Evolutionary conservation across 1,140 invertebrate genomes (phyloP).

Genomic region (Chironomus striatipennis): DNA sequence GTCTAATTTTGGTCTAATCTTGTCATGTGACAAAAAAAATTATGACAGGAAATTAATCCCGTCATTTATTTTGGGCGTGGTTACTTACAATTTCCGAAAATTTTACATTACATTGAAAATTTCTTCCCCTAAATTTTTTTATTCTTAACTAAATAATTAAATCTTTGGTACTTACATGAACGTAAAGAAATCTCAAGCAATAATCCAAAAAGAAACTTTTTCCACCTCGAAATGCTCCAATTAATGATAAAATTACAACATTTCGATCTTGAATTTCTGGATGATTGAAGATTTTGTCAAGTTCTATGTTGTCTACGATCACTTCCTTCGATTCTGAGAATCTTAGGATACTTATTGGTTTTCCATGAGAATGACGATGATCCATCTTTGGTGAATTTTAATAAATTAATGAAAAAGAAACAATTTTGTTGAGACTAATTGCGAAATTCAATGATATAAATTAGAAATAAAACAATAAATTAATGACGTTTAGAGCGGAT

Average conservation of each 20-base stretch:
- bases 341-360: not conserved
- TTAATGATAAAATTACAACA: slow-evolving; percentile 85
- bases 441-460: too few relatives aligned
- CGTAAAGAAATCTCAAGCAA: slow-evolving; percentile 71
- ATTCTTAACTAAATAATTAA: not conserved
- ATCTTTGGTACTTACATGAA: not conserved
- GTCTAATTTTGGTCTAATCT: slow-evolving; percentile 53
- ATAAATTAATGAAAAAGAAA: too few relatives aligned
- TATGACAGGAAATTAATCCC: too few relatives aligned
- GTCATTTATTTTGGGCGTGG: too few relatives aligned
- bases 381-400: too few relatives aligned
- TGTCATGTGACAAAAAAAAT: slow-evolving; percentile 27
- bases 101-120: too few relatives aligned
- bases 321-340: not conserved
- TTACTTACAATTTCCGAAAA: too few relatives aligned
- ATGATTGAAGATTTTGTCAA: not conserved
- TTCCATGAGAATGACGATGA: not conserved
- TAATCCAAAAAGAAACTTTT: slow-evolving; percentile 47
- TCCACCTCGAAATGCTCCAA: slow-evolving; percentile 91
- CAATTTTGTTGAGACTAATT: too few relatives aligned
- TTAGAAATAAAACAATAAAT: too few relatives aligned
- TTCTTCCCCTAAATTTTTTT: too few relatives aligned
- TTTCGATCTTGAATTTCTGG: slow-evolving; percentile 45
- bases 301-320: not conserved
- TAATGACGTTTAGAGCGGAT: too few relatives aligned